Evolutionary conservation across 2,797 vertebrate genomes (phyloP).

Genomic region (Arctocebus calabarensis): DNA sequence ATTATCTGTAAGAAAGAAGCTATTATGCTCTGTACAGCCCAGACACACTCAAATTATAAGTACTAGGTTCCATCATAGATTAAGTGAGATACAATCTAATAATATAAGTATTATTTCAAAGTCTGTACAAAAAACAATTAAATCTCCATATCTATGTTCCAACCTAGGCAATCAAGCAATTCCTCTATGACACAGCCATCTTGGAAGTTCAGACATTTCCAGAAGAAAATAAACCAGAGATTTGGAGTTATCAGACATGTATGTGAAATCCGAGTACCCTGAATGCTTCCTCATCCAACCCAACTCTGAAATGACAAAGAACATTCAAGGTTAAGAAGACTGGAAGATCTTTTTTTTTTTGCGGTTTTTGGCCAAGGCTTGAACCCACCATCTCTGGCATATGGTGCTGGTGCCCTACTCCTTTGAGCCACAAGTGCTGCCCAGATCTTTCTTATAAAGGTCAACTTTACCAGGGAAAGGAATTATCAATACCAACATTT

Average conservation of each 20-base stretch:
- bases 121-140: conserved; percentile 21
- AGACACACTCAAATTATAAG: neutral
- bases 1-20: neutral
- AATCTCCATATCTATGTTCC: neutral
- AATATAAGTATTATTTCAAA: neutral
- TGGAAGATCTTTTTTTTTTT: neutral
- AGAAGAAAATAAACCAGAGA: conserved; percentile 23
- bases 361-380: too few species aligned
- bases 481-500: neutral
- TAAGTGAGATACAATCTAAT: neutral
- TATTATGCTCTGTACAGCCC: neutral
- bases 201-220: neutral
- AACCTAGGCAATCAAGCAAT: neutral
- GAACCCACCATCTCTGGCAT: too few species aligned
- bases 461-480: neutral
- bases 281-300: neutral
- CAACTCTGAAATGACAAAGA: neutral
- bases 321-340: neutral
- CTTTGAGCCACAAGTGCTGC: too few species aligned
- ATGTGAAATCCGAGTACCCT: neutral
- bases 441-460: neutral
- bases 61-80: neutral
- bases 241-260: neutral
- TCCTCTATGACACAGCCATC: neutral
- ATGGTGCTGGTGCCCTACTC: too few species aligned